Evolutionary conservation across 2,797 vertebrate genomes (phyloP), one percentile per base, ranked within the genome.

Genomic region (Sphaeramia orbicularis): DNA sequence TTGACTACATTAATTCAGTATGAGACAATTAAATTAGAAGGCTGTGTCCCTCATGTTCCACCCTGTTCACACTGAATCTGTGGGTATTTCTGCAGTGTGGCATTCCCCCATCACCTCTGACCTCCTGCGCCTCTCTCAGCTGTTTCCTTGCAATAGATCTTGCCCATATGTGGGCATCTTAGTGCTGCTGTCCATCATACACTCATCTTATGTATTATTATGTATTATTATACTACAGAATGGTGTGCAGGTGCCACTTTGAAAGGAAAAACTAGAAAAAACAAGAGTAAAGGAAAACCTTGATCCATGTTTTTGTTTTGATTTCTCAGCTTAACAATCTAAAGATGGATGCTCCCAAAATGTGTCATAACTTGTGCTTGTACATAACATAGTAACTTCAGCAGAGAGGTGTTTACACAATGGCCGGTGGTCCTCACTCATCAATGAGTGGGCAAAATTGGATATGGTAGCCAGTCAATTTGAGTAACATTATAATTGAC

Each of bases 371-470:
- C 51, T 80, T 66, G 40, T 48, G 8, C 18, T 16, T 14, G 43
- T 44, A 37, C 36, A 64, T 51, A 16, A 51, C 15, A 19, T 45
- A 84, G 68, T 73, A 87, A 75, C 61, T 73, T 35, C 38, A 41
- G 52, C 53, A 12, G 30, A 36, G 38, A 59, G 58, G 41, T 87
- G 84, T 90, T 88, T 88, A 87, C 85, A 88, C 88, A 81, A 80
- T 81, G 65, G 81, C 64, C 75, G 68, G 53, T 78, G 71, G 81
- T 83, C 71, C 75, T 71, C 66, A 60, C 70, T 86, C 66, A 84
- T 91, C 86, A 85, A 86, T 93, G 92, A 93, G 88, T 91, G 92
- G 85, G 87, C 87, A 83, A 83, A 88, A 76, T 80, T 73, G 76
- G 61, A 71, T 52, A 63, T 48, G 65, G 51, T 74, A 85, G 67